phyloP scores from a whole-genome alignment of 2,113 vertebrate genomes.

The Nerophis ophidion region DNA sequence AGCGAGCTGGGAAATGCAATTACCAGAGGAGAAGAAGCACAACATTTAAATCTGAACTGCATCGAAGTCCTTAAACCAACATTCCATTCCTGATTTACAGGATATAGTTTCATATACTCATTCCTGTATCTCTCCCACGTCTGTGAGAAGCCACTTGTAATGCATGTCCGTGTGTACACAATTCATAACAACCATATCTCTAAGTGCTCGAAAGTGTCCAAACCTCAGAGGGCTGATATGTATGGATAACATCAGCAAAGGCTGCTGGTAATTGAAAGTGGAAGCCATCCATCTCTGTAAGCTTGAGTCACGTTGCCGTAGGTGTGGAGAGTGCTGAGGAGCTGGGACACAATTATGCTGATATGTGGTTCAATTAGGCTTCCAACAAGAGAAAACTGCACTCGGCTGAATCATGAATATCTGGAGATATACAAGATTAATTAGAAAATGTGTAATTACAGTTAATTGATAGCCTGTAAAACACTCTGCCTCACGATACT shows the following conservation, averaged over 20 bases:
- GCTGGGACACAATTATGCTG: slow-evolving; percentile 49
- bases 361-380: slow-evolving; percentile 59
- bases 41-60: slow-evolving; percentile 65
- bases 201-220: slow-evolving; percentile 22
- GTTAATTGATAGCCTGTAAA: slow-evolving; percentile 1
- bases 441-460: slow-evolving; percentile 7
- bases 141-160: slow-evolving; percentile 12
- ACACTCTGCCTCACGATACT: neutral
- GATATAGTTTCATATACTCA: slow-evolving; percentile 26
- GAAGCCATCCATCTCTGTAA: slow-evolving; percentile 31
- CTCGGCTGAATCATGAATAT: slow-evolving; percentile 34
- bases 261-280: slow-evolving; percentile 54
- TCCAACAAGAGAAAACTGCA: slow-evolving; percentile 40
- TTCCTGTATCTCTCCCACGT: slow-evolving; percentile 10
- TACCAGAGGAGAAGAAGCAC: slow-evolving; percentile 49
- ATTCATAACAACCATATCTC: slow-evolving; percentile 22
- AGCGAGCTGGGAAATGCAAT: slow-evolving; percentile 58
- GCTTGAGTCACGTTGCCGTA: slow-evolving; percentile 18
- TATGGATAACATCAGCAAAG: slow-evolving; percentile 47
- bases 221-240: slow-evolving; percentile 18
- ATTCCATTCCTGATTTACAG: slow-evolving; percentile 21
- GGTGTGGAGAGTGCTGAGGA: slow-evolving; percentile 19
- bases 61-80: slow-evolving; percentile 29
- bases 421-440: slow-evolving; percentile 31
- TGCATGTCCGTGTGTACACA: neutral